Percentiles rank a stretch among this genome's conserved stretches.
Conservation (phyloP, 2,113 vertebrate species). For the Aspiorhynchus laticeps region DNA sequence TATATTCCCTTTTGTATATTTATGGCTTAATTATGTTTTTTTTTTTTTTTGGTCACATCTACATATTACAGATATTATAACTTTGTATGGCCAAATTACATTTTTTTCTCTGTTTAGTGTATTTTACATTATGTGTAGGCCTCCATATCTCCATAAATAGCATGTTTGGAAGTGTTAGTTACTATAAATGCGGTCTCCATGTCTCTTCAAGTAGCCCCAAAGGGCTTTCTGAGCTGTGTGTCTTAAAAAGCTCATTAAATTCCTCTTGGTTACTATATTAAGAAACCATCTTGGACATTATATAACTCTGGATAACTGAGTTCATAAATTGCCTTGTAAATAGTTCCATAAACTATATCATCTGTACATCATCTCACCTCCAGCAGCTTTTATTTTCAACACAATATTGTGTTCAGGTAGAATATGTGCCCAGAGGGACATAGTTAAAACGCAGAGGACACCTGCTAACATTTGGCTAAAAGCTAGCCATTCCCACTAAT, state of each 20-base stretch:
- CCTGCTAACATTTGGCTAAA: slow-evolving; percentile 43
- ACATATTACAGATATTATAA: neutral
- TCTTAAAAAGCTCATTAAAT: slow-evolving; percentile 15
- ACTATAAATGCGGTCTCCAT: neutral
- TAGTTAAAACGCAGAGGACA: neutral
- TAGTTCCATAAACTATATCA: slow-evolving; percentile 16
- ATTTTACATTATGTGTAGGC: neutral
- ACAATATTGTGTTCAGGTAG: neutral
- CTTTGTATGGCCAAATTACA: neutral
- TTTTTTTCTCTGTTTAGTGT: neutral
- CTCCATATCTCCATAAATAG: neutral
- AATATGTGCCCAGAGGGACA: neutral
- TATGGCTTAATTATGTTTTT: neutral
- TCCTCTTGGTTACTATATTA: slow-evolving; percentile 13
- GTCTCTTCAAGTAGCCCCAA: neutral
- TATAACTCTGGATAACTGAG: slow-evolving; percentile 17
- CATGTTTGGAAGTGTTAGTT: neutral
- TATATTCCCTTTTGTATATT: neutral
- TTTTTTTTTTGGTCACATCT: neutral
- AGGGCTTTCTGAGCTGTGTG: neutral
- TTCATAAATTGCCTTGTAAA: slow-evolving; percentile 27
- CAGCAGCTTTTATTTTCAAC: neutral
- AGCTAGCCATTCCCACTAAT: slow-evolving; percentile 58
- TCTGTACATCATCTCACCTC: neutral
- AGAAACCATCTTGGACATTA: slow-evolving; percentile 6